Base-by-base conservation (phyloP, 2,888 invertebrate genomes). In the Oasisia sp. region DNA sequence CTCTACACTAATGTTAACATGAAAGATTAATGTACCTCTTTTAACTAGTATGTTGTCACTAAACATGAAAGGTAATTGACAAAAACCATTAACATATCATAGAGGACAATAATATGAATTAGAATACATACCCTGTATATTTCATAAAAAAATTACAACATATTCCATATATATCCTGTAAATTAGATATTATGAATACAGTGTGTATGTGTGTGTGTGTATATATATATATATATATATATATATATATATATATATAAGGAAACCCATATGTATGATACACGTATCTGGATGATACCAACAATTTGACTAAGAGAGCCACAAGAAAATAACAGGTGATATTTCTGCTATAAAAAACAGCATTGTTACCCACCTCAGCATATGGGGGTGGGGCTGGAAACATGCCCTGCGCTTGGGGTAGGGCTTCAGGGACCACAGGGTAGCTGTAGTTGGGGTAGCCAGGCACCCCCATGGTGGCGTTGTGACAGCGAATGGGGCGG, bases 351-450 rank as follows among this genome's bases (percentile, higher is more conserved):
- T 50, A 12, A 14, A 1, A 14, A 9, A 50, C 14, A 50, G 9
- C 1, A 50, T 50, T 74, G 74, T 74, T 74, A 45, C 92, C 45
- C 32, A 93, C 93, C 92, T 93, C 93, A 89, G 91, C 74, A 91
- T 93, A 93, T 7, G 92, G 91, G 58, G 93, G 93, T n/a, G 93
- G 93, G 14, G 91, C 44, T 9, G 93, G 93, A 91, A 93, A 93
- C 32, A 32, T 89, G 32, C 92, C 92, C 38, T 74, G 74, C 44
- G 92, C 27, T n/a, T 58, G 74, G n/a, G 14, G 74, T 27, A 27
- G 19, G 74, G 74, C 74, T n/a, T 74, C 27, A 32, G 89, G 32
- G 45, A n/a, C 32, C 32, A 32, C 45, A 58, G 91, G 38, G 89
- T 38, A 38, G 32, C 19, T 8, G 32, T 90, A 90, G 44, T 32